Evolutionary conservation across 2,113 vertebrate genomes (phyloP).

Genomic region (Microcebus griseorufus): DNA sequence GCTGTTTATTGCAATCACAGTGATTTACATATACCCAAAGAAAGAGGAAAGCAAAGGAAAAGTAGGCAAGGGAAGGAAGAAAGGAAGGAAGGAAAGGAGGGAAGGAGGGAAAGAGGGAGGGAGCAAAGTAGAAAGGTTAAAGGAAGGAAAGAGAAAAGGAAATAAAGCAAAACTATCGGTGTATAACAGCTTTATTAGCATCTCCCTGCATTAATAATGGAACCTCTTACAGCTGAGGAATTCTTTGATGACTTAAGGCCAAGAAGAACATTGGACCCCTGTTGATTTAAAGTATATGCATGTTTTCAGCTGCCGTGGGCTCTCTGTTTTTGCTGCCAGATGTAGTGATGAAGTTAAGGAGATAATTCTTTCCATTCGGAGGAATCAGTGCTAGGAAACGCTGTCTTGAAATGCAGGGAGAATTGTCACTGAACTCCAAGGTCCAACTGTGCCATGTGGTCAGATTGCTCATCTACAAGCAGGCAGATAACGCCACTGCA

Average conservation of each 20-base stretch:
- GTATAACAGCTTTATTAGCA: conserved; percentile 2
- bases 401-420: background rate
- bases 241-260: conserved; percentile 58
- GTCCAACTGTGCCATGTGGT: background rate
- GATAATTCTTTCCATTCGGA: conserved; percentile 68
- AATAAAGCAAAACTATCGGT: conserved; percentile 1
- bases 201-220: conserved; percentile 41
- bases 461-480: background rate
- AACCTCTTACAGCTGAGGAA: conserved; percentile 35
- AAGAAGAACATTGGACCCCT: conserved; percentile 35
- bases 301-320: conserved; percentile 45
- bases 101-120: fast-evolving
- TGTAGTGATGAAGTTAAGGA: conserved; percentile 40
- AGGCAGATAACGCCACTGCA: too few species aligned
- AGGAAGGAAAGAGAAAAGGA: background rate
- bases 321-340: conserved; percentile 59
- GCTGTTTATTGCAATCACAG: background rate
- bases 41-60: background rate
- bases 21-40: background rate
- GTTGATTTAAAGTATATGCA: conserved; percentile 57
- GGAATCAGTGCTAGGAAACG: background rate
- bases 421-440: background rate
- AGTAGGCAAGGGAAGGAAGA: background rate
- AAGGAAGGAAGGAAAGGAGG: too few species aligned
- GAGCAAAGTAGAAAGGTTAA: too few species aligned